Conservation (phyloP, 2,113 vertebrate genomes). For the Rhabdomys dilectus region DNA sequence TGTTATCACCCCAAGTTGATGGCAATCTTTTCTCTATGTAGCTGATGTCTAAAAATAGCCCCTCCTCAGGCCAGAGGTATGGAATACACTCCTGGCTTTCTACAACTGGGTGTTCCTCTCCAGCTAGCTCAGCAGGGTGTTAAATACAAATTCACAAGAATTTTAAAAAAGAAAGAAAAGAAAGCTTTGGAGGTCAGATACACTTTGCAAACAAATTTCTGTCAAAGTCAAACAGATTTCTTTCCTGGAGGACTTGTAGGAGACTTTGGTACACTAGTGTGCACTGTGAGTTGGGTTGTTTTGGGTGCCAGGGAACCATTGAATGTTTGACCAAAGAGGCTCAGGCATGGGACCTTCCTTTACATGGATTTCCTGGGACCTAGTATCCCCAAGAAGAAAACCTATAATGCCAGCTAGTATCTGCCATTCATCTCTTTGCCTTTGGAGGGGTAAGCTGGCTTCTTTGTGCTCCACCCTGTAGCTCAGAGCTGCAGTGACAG, state of each 20-base stretch:
- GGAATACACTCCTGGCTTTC: background rate
- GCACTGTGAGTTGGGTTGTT: too few species aligned
- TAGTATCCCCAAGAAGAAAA: background rate
- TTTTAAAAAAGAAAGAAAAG: background rate
- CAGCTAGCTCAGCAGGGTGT: background rate
- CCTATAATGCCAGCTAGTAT: accelerated
- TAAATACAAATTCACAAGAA: slow-evolving; percentile 14
- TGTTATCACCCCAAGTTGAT: slow-evolving; percentile 13
- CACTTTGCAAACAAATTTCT: slow-evolving; percentile 24
- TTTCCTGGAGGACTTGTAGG: slow-evolving; percentile 7
- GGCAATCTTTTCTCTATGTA: slow-evolving; percentile 5
- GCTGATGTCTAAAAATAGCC: slow-evolving; percentile 67
- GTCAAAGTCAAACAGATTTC: background rate
- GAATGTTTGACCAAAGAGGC: background rate
- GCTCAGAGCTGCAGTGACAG: background rate
- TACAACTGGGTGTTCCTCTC: slow-evolving; percentile 11
- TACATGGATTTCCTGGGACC: background rate
- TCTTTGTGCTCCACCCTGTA: accelerated
- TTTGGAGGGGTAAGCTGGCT: background rate
- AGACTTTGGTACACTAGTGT: background rate
- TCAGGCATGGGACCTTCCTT: background rate
- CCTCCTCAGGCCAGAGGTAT: background rate
- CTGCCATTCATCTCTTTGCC: background rate
- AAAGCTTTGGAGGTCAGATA: slow-evolving; percentile 32
- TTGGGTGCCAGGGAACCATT: too few species aligned